phyloP scores from a whole-genome alignment of 2,888 invertebrate species.

The Lasioglossum villosulum region DNA sequence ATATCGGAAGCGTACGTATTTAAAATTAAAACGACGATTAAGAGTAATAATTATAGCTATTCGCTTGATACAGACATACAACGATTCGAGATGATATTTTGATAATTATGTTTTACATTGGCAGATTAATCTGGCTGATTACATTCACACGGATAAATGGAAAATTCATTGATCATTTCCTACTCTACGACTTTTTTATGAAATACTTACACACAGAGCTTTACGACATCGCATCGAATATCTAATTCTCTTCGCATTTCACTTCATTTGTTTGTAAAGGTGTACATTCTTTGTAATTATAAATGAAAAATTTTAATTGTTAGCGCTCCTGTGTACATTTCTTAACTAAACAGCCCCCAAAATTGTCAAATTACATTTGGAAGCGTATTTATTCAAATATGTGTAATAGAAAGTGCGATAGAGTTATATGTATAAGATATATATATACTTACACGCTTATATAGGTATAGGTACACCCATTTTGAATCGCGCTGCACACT shows the following conservation, averaged over 20 bases:
- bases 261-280: slow-evolving; percentile 73
- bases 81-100: slow-evolving; percentile 30
- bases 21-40: slow-evolving; percentile 12
- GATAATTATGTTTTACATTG: slow-evolving; percentile 24
- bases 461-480: neutral
- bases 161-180: slow-evolving; percentile 40
- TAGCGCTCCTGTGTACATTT: slow-evolving; percentile 47
- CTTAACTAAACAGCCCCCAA: slow-evolving; percentile 8
- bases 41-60: slow-evolving; percentile 3
- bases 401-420: neutral
- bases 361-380: neutral
- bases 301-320: slow-evolving; percentile 77
- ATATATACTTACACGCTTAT: no score
- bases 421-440: no score
- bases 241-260: slow-evolving; percentile 68
- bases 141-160: slow-evolving; percentile 44
- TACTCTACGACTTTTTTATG: slow-evolving; percentile 63
- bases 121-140: slow-evolving; percentile 60
- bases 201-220: slow-evolving; percentile 61
- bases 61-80: slow-evolving; percentile 27
- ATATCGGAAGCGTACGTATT: slow-evolving; percentile 16
- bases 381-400: neutral
- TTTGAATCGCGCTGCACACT: neutral
- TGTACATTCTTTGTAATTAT: slow-evolving; percentile 78
- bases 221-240: slow-evolving; percentile 60